phyloP scores from a whole-genome alignment of 2,113 vertebrate genomes.

The Mustela nigripes region DNA sequence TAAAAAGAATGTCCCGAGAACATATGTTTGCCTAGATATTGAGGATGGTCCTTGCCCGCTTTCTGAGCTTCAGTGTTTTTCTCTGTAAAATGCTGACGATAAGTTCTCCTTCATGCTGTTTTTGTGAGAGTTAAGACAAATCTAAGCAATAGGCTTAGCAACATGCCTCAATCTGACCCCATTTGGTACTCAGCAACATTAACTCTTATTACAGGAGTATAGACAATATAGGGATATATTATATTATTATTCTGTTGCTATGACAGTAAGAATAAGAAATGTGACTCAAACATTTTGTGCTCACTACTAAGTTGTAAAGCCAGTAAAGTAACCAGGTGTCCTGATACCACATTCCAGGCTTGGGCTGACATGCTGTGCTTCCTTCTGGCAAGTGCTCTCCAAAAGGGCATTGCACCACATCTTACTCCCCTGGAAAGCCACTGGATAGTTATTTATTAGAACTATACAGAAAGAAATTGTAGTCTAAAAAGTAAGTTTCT shows the following conservation, averaged over 20 bases:
- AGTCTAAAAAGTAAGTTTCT: background rate
- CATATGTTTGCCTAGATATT: background rate
- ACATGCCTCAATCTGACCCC: background rate
- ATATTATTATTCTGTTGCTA: background rate
- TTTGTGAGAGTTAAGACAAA: background rate
- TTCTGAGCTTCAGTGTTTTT: background rate
- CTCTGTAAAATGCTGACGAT: background rate
- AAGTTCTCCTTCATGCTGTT: background rate
- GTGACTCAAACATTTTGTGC: too few relatives aligned
- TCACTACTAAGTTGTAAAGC: background rate
- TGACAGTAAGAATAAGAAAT: too few relatives aligned
- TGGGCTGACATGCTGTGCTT: background rate
- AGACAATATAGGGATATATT: background rate
- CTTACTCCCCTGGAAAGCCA: background rate
- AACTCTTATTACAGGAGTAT: background rate
- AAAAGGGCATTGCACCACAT: background rate
- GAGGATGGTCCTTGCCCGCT: background rate
- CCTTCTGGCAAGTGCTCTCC: background rate
- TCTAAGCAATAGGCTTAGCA: background rate
- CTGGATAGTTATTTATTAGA: background rate
- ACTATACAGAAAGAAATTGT: background rate
- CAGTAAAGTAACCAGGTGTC: background rate
- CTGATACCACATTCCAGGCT: background rate
- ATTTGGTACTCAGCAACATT: background rate
- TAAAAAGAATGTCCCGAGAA: background rate